phyloP scores from a whole-genome alignment of 2,888 invertebrate genomes.

The Endotricha flammealis region DNA sequence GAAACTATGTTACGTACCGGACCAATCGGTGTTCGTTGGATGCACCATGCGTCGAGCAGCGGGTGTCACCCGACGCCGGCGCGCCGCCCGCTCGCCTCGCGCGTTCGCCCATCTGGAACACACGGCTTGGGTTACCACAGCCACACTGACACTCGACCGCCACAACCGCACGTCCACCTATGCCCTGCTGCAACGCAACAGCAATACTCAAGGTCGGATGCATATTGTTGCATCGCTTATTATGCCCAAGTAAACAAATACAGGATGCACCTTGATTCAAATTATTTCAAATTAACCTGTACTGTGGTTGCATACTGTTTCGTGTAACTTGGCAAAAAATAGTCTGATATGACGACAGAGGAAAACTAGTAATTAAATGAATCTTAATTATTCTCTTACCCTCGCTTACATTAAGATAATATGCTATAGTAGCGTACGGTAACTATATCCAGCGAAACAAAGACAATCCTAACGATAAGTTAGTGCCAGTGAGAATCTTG shows the following conservation, averaged over 20 bases:
- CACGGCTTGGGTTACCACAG: conserved; percentile 42
- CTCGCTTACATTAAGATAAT: too few relatives aligned
- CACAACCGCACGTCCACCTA: conserved; percentile 7
- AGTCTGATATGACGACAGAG: too few relatives aligned
- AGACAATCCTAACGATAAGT: too few relatives aligned
- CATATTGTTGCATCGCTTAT: background rate
- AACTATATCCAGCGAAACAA: too few relatives aligned
- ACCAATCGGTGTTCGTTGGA: conserved; percentile 45
- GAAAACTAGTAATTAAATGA: too few relatives aligned
- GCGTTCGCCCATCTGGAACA: conserved; percentile 70
- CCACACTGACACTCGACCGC: conserved; percentile 10
- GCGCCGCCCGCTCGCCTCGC: conserved; percentile 58
- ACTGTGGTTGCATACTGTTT: too few relatives aligned
- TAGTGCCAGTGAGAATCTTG: too few relatives aligned
- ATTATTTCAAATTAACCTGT: background rate
- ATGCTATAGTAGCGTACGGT: too few relatives aligned
- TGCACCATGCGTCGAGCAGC: conserved; percentile 47
- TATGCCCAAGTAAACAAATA: background rate
- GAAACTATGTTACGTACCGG: conserved; percentile 43
- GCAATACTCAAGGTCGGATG: conserved; percentile 15
- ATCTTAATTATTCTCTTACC: too few relatives aligned
- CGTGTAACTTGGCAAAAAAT: too few relatives aligned
- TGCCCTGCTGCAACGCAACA: conserved; percentile 4
- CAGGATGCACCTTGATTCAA: background rate
- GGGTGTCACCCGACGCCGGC: conserved; percentile 61